Evolutionary conservation across 1,140 invertebrate genomes (phyloP).

Genomic region (Dermatophagoides farinae): DNA sequence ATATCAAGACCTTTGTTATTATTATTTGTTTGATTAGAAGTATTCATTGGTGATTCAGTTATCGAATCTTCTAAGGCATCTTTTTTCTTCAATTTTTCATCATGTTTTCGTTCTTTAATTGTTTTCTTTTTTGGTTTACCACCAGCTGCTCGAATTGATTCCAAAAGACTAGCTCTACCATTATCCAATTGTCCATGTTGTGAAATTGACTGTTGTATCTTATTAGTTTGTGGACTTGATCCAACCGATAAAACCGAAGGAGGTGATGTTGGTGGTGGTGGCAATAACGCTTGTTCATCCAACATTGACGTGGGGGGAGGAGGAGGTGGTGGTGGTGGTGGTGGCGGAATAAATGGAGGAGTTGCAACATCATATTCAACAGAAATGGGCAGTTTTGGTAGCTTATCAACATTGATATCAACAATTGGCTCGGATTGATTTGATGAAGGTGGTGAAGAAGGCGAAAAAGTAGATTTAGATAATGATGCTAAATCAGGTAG

Average conservation of each 20-base stretch:
- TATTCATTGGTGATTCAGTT: background rate
- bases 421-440: background rate
- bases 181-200: background rate
- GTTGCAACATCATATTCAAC: background rate
- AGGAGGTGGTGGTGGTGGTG: constrained; percentile 4
- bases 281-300: background rate
- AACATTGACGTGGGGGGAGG: background rate
- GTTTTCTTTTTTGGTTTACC: constrained; percentile 3
- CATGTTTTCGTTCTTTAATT: constrained; percentile 2
- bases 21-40: no score
- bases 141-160: constrained; percentile 1
- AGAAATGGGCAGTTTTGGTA: background rate
- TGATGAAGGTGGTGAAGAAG: background rate
- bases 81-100: constrained; percentile 7
- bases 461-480: background rate
- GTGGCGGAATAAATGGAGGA: background rate
- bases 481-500: background rate
- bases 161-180: background rate
- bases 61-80: background rate
- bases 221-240: background rate
- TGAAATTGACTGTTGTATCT: background rate
- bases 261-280: background rate
- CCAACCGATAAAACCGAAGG: background rate
- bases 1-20: background rate
- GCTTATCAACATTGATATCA: background rate